Evolutionary conservation across 2,113 vertebrate species (phyloP), one percentile per base, ranked within the genome.

Genomic region (Panthera tigris): DNA sequence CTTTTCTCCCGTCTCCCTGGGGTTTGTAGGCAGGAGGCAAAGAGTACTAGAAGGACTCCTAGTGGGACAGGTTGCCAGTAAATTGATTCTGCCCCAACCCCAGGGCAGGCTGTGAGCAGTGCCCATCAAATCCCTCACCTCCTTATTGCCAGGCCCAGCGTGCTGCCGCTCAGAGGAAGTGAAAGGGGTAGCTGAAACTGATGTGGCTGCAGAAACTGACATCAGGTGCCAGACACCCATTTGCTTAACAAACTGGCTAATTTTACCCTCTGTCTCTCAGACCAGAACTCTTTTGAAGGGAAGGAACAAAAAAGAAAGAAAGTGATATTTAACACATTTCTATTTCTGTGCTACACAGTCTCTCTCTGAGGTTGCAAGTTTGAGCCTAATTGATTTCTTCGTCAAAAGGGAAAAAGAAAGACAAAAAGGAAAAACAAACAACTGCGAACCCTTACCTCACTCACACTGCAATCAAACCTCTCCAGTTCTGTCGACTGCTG

Each of bases 211-310:
- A 78, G 61, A 76, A 73, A 86, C 0, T 91, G 97, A 83, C 92
- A 83, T 36, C 36, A 79, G 90, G 84, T 36, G 90, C 97, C 94
- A 98, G 97, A 96, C 90, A 92, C 87, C 88, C 55, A 79, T 95
- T 97, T 94, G 57, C 95, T 96, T 92, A 95, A 96, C 92, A 96
- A 96, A 97, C 61, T 52, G 85, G 76, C 90, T 98, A 97, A 98
- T 98, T 97, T 98, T 97, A 97, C 98, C 97, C 98, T 98, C 97
- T 97, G 94, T 90, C 89, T 97, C 96, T 36, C 25, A 89, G 88
- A 94, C 66, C 88, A 63, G 83, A 90, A 92, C 52, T 94, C 94
- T 78, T 95, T 85, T 92, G 83, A 97, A 95, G n/a, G 82, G 52
- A 94, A 94, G 57, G 55, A 94, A 91, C 48, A 81, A 87, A 97